Base-by-base conservation (phyloP, 2,797 vertebrate genomes). In the Caiman crocodilus region DNA sequence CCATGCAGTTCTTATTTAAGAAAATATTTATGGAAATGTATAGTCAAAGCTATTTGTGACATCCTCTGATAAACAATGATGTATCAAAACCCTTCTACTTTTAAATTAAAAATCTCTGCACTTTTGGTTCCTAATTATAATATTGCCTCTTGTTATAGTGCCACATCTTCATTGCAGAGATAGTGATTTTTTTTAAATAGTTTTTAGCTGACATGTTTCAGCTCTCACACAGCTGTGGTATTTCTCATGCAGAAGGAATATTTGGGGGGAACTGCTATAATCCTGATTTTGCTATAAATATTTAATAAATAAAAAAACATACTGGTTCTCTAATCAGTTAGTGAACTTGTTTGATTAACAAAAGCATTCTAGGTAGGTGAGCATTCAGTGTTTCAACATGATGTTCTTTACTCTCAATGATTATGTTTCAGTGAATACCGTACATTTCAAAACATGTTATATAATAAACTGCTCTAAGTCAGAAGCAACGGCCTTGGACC, bases 321-420 rank as follows among this genome's bases (percentile, higher is more conserved):
- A 2, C 59, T 80, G 78, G 26, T 58, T 83, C 61, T 23, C 21
- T 23, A 50, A 8, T 73, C 14, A 21, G 26, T 50, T 73, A 14
- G 50, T 73, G 69, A 73, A 73, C 25, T 50, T 50, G 69, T 73
- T 23, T 76, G 80, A 85, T 13, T 87, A 81, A 85, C 63, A 35
- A 91, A 89, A 28, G 14, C n/a, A 84, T 88, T 93, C 63, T 64
- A 90, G 90, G 77, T 88, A 42, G 67, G 25, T 55, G 32, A 57
- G 5, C 82, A 83, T 58, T 93, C 35, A 76, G 14, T 32, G 59
- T 79, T 94, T 18, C 78, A 61, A 35, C 79, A 30, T 75, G 35
- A 26, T 84, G 14, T 87, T 73, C 82, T 17, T 35, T 78, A 85
- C 30, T 61, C 30, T 26, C 42, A 73, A 74, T 73, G 17, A 59